Evolutionary conservation across 2,113 vertebrate genomes (phyloP), one percentile per base, ranked within the genome.

Genomic region (Piliocolobus tephrosceles): DNA sequence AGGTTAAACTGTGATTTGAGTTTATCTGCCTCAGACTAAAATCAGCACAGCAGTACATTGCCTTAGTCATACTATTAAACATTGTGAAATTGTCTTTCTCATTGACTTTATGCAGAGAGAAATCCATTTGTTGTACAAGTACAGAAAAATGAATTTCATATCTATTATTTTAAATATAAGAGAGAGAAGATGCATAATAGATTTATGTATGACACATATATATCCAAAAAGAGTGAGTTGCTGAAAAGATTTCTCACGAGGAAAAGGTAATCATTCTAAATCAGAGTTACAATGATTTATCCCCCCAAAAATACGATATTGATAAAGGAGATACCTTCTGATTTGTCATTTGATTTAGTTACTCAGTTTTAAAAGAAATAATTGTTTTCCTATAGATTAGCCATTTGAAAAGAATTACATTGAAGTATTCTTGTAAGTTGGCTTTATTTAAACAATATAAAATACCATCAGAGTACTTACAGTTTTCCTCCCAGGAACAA

Each of bases 21-120:
- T 98, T 97, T 80, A 79, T 35, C 96, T 97, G 72, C 76, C 98
- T 98, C 90, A 93, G 50, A 93, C 76, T 96, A 94, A 97, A 98
- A 97, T 95, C 94, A 96, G 40, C 76, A 96, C 96, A 97, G 70
- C 87, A 95, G 75, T 97, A 5, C 22, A 45, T 95, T 17, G 61
- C 17, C 96, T 98, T 97, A 98, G 87, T 96, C 43, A 96, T 86
- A 87, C n/a, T 8, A 6, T 38, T 96, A 98, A 96, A 97, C 80
- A 91, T 86, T 91, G 32, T 18, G 22, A 95, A 96, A 94, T 97
- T 82, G 58, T 88, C 86, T 98, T 2, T 95, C 82, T 55, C 66
- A 89, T 78, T 96, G 96, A 84, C 70, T 97, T 97, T 92, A 18
- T 86, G 81, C 84, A 96, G 0, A 2, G 95, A 95, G 38, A 97